These are phyloP conservation scores for Antennarius maculatus DNA, from an alignment of 2,797 vertebrate species.

Conservation along the genomic window DNA sequence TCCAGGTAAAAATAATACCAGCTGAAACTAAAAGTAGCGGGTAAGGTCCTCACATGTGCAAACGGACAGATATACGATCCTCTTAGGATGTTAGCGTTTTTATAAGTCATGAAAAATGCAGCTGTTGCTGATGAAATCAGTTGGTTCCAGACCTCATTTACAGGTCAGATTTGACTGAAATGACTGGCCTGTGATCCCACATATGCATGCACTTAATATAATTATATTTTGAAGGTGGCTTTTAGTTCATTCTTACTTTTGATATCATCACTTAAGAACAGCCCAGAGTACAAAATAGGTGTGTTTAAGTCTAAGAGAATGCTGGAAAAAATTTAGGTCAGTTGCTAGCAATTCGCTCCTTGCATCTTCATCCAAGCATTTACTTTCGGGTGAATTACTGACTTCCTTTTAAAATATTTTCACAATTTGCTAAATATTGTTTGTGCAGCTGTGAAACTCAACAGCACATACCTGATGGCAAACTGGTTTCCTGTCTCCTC, in stretches of 20 bases:
- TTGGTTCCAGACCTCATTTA: slow-evolving; percentile 76
- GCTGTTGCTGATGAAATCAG: slow-evolving; percentile 77
- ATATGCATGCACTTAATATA: slow-evolving; percentile 84
- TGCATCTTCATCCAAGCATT: slow-evolving; percentile 71
- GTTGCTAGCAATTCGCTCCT: slow-evolving; percentile 63
- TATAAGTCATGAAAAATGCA: slow-evolving; percentile 71
- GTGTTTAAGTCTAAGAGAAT: slow-evolving; percentile 53
- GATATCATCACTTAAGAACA: slow-evolving; percentile 59
- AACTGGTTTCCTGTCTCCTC: slow-evolving; percentile 65
- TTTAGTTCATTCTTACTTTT: slow-evolving; percentile 81
- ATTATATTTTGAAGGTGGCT: slow-evolving; percentile 76
- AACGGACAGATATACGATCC: slow-evolving; percentile 71
- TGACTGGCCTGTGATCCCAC: slow-evolving; percentile 71
- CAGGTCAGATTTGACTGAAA: slow-evolving; percentile 76
- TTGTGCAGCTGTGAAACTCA: slow-evolving; percentile 80
- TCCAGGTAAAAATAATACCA: slow-evolving; percentile 67
- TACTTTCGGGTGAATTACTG: slow-evolving; percentile 77
- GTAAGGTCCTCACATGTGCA: slow-evolving; percentile 63
- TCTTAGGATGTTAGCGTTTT: slow-evolving; percentile 66
- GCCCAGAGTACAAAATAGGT: slow-evolving; percentile 69
- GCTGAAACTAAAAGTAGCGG: slow-evolving; percentile 67
- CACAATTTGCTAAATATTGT: slow-evolving; percentile 80
- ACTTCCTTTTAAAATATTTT: slow-evolving; percentile 81
- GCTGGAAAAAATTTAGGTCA: slow-evolving; percentile 66
- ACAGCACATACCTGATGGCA: slow-evolving; percentile 67